phyloP scores from a whole-genome alignment of 1,140 invertebrate species.

The Apolygus lucorum region DNA sequence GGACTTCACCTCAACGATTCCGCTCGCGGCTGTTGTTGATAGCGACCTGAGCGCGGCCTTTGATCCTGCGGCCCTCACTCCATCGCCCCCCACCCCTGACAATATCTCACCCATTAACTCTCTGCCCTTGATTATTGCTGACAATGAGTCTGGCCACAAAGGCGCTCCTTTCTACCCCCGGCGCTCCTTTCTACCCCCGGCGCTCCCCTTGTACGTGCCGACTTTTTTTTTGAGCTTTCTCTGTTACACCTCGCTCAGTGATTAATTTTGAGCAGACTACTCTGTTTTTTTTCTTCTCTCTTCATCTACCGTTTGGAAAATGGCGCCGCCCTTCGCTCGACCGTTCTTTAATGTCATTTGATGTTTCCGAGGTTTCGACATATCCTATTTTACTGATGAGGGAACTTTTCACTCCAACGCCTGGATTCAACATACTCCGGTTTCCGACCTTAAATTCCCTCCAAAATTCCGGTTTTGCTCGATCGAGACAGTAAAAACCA shows the following conservation, averaged over 20 bases:
- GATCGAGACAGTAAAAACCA: too few species aligned
- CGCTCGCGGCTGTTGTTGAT: slow-evolving; percentile 11
- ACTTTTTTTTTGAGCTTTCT: slow-evolving; percentile 6
- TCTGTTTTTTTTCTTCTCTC: not conserved
- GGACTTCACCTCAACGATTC: slow-evolving; percentile 10
- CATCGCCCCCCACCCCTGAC: not conserved
- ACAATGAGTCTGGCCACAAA: slow-evolving; percentile 14
- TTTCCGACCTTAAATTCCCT: too few species aligned
- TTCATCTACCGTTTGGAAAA: slow-evolving; percentile 12
- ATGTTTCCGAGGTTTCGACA: too few species aligned
- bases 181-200: too few species aligned
- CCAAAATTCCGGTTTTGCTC: too few species aligned
- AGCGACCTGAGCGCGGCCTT: not conserved
- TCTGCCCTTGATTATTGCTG: slow-evolving; percentile 16
- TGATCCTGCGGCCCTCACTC: slow-evolving; percentile 1
- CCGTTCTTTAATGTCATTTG: not conserved
- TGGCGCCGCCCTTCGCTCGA: too few species aligned
- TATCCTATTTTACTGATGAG: too few species aligned
- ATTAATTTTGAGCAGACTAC: slow-evolving; percentile 3
- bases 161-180: slow-evolving; percentile 1
- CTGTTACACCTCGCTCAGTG: slow-evolving; percentile 16
- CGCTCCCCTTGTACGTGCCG: not conserved
- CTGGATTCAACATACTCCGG: too few species aligned
- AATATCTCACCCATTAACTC: slow-evolving; percentile 16
- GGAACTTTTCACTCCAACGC: too few species aligned